Base-by-base conservation (phyloP, 1,140 invertebrate genomes). In the Spodoptera litura region DNA sequence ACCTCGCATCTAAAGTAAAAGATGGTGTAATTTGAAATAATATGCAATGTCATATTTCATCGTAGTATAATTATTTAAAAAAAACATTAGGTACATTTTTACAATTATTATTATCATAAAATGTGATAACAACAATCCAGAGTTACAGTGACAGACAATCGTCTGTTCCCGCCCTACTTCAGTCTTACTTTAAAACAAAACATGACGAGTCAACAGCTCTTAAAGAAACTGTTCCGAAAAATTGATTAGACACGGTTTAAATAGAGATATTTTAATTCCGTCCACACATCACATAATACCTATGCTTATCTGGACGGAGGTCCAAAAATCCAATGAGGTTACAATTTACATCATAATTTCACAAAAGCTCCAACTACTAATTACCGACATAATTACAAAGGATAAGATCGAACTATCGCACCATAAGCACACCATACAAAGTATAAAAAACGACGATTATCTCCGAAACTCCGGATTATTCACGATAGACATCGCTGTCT, bases 21-120 rank as follows among this genome's bases (percentile, higher is more conserved):
- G 8, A 44, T 10, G 9, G 38, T 9, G 38, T 56, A 2, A 44
- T 68, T 20, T 77, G 20, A 71, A 55, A 78, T 73, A 64, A 78
- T 56, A 53, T 20, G 1, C 49, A 74, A 68, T 78, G 74, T 70
- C 64, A 81, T 85, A 87, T 84, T 89, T 89, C 84, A 88, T 87
- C 85, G 83, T 82, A 85, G 80, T 88, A 88, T 91, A 85, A 85
- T 85, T 85, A 88, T 87, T 89, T 88, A 85, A 88, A 91, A 31
- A 88, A 89, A 91, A 88, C 88, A 80, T 88, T 91, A 91, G 88
- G 86, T 91, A 91, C 88, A 89, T 89, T 90, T 91, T 86, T 91
- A 89, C 88, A 91, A 85, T 86, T 86, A 80, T 71, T 31, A 56
- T 70, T 81, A 82, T 83, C 79, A 78, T 80, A 79, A 59, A 27